Conservation (phyloP, 2,888 invertebrate genomes). For the Napeogenes sylphis region DNA sequence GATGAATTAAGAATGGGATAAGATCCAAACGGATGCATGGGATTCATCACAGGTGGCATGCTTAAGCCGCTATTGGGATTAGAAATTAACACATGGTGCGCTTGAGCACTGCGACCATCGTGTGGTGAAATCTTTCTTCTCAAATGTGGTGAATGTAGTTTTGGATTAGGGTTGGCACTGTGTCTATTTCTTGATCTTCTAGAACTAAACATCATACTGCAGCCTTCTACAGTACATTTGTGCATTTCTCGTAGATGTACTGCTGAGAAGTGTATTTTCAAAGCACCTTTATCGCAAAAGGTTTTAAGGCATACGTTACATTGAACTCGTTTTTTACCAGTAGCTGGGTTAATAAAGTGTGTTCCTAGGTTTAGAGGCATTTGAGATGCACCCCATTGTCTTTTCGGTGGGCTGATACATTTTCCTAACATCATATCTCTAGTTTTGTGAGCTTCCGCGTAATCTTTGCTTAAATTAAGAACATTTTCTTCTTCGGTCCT, state of each 20-base stretch:
- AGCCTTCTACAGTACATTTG: slow-evolving; percentile 98
- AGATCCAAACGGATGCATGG: slow-evolving; percentile 85
- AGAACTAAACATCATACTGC: slow-evolving; percentile 99
- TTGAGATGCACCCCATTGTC: slow-evolving; percentile 87
- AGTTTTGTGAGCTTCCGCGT: slow-evolving; percentile 59
- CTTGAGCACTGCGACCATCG: slow-evolving; percentile 92
- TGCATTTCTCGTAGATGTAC: slow-evolving; percentile 99
- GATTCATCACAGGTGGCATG: slow-evolving; percentile 82
- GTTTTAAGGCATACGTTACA: slow-evolving; percentile 99
- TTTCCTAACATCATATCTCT: slow-evolving; percentile 78
- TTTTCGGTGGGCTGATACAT: slow-evolving; percentile 85
- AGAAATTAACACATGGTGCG: slow-evolving; percentile 88
- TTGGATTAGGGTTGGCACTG: slow-evolving; percentile 98
- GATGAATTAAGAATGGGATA: slow-evolving; percentile 87
- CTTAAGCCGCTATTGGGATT: slow-evolving; percentile 81
- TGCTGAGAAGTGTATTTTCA: slow-evolving; percentile 99
- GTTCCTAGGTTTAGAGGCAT: slow-evolving; percentile 90
- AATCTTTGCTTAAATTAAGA: slow-evolving; percentile 71
- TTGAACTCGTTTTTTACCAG: slow-evolving; percentile 97
- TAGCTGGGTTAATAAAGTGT: slow-evolving; percentile 93
- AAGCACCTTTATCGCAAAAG: slow-evolving; percentile 99
- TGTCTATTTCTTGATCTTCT: slow-evolving; percentile 96
- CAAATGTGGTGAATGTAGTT: slow-evolving; percentile 96
- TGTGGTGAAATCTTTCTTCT: slow-evolving; percentile 96
- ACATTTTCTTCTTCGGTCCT: slow-evolving; percentile 65